phyloP scores from a whole-genome alignment of 1,140 invertebrate species.

The Aradophagus sp. region DNA sequence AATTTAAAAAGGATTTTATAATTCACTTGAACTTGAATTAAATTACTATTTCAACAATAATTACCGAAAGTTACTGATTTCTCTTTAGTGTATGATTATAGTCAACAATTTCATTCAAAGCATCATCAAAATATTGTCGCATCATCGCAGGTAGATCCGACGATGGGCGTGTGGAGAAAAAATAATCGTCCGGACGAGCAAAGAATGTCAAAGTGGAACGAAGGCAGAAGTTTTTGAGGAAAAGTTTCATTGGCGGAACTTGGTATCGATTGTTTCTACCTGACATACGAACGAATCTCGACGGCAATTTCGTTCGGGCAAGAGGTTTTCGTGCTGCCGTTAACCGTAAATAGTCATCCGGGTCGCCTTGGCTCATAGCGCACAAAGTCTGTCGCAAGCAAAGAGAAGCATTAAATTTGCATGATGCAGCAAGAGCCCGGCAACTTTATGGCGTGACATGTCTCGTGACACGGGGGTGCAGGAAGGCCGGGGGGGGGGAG shows the following conservation, averaged over 20 bases:
- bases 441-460: constrained; percentile 66
- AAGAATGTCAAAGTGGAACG: no score
- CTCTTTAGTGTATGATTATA: no score
- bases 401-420: constrained; percentile 66
- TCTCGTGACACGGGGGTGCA: constrained; percentile 58
- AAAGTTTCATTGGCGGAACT: constrained; percentile 38
- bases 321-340: constrained; percentile 55
- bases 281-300: constrained; percentile 42
- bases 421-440: constrained; percentile 57
- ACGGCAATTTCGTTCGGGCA: constrained; percentile 49
- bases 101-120: no score
- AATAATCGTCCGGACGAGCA: no score
- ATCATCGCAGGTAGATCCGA: no score
- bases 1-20: no score
- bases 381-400: constrained; percentile 55
- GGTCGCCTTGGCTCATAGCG: constrained; percentile 51
- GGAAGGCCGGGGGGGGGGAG: constrained; percentile 40
- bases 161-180: no score
- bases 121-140: no score
- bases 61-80: no score
- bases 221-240: constrained; percentile 38
- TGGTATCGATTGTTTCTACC: constrained; percentile 56
- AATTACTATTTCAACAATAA: no score
- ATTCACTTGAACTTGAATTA: no score
- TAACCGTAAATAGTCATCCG: constrained; percentile 57